These are phyloP conservation scores for Stenodera caucasica DNA, from an alignment of 2,888 invertebrate species.

Conservation along the genomic window DNA sequence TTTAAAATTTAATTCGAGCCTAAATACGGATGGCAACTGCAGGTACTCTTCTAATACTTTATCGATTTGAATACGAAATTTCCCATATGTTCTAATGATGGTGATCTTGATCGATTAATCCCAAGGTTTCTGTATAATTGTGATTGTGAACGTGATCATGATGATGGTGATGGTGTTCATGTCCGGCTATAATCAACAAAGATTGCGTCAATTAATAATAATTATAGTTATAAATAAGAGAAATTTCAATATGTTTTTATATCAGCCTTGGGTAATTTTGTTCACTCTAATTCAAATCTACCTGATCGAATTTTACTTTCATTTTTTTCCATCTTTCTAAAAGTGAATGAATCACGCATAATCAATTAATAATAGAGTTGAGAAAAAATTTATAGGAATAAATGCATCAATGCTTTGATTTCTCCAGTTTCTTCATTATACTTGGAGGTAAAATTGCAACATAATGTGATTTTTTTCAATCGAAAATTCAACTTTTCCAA, in stretches of 20 bases:
- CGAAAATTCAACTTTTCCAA: no score
- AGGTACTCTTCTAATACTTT: no score
- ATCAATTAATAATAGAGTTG: background rate
- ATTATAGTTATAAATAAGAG: no score
- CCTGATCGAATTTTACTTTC: background rate
- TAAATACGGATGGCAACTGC: no score
- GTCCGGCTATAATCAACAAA: background rate
- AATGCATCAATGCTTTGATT: background rate
- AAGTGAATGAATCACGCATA: no score
- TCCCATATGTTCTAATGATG: no score
- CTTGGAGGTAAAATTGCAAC: background rate
- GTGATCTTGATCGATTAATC: no score
- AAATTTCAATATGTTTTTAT: background rate
- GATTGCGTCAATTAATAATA: no score
- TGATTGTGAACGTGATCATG: background rate
- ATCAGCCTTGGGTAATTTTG: background rate
- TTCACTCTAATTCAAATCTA: background rate
- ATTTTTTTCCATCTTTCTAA: background rate
- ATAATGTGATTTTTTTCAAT: background rate
- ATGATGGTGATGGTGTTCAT: background rate
- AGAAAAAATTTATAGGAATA: background rate
- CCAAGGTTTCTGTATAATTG: no score
- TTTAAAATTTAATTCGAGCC: no score
- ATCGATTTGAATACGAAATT: no score
- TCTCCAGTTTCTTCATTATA: background rate